phyloP scores from a whole-genome alignment of 1,140 invertebrate species.

The Caerostris extrusa region DNA sequence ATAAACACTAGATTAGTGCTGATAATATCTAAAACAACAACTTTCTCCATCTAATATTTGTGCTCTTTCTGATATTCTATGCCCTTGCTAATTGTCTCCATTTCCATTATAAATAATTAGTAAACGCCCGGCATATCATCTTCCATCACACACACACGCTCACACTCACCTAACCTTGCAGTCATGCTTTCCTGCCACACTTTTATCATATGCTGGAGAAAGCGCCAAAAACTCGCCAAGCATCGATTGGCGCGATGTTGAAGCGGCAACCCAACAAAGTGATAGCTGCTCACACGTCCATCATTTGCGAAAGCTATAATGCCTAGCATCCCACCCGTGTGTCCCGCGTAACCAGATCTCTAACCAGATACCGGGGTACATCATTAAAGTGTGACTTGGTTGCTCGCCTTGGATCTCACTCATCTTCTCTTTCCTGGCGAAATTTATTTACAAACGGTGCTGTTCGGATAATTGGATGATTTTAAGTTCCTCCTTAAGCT shows the following conservation, averaged over 20 bases:
- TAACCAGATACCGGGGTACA: conserved; percentile 74
- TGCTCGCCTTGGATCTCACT: conserved; percentile 21
- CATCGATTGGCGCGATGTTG: conserved; percentile 58
- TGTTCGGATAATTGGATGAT: conserved; percentile 73
- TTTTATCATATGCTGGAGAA: no score
- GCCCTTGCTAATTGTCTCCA: no score
- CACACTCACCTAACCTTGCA: background rate
- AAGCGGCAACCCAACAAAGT: background rate
- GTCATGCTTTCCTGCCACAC: background rate
- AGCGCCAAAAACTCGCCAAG: conserved; percentile 33
- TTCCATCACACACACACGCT: background rate
- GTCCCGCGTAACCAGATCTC: conserved; percentile 73
- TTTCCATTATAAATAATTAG: no score
- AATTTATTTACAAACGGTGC: conserved; percentile 73
- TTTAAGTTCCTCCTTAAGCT: conserved; percentile 58
- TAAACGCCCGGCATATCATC: background rate
- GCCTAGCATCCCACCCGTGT: conserved; percentile 66
- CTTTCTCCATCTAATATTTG: no score
- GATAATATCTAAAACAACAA: no score
- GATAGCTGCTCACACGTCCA: conserved; percentile 69
- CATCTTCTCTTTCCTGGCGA: conserved; percentile 8
- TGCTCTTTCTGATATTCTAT: no score
- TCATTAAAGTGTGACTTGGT: conserved; percentile 71
- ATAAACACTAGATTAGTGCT: no score
- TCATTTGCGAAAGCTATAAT: conserved; percentile 72